Evolutionary conservation across 1,140 invertebrate genomes (phyloP), one percentile per base, ranked within the genome.

Genomic region (Drosophila eugracilis): DNA sequence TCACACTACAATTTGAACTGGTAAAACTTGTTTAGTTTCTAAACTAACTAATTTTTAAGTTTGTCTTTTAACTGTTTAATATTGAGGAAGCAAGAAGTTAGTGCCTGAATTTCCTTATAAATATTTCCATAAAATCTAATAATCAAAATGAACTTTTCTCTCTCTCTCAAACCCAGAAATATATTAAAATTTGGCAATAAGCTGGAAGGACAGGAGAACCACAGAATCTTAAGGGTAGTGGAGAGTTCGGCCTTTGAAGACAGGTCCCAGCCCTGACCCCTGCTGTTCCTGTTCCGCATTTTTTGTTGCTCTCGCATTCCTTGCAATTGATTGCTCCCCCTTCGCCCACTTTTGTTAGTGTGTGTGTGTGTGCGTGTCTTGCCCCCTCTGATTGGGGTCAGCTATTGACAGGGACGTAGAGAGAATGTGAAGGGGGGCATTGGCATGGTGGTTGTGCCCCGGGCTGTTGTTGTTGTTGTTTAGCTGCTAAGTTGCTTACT

Each of bases 401-500:
- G 72, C 73, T 76, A 80, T 74, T 63, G 70, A 74, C 71, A 74
- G 49, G 34, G 19, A 22, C 37, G 26, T 24, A 26, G 58, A 14
- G 39, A 26, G 6, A 45, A 28, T 7, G 49, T n/a, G 28, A 4
- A n/a, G 17, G 24, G 6, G 28, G 17, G 48, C n/a, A n/a, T 22
- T 24, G 77, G 26, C 15, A 24, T 32, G 28, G 22, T 42, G 53
- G 71, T 50, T 21, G 55, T 17, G 41, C 32, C 49, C 30, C 34
- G 37, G 59, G 69, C 21, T 57, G 49, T 26, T 65, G 58, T 21
- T 66, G 55, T 58, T 59, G 67, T 80, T 85, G 77, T 85, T 85
- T 81, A 78, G 81, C 77, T 86, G 78, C 72, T 88, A 88, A 88
- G 81, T 86, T 81, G 81, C 83, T 86, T 81, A 88, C 83, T 88